These are phyloP conservation scores for Rhabdornis inornatus DNA, from an alignment of 2,113 vertebrate species.

Conservation along the genomic window DNA sequence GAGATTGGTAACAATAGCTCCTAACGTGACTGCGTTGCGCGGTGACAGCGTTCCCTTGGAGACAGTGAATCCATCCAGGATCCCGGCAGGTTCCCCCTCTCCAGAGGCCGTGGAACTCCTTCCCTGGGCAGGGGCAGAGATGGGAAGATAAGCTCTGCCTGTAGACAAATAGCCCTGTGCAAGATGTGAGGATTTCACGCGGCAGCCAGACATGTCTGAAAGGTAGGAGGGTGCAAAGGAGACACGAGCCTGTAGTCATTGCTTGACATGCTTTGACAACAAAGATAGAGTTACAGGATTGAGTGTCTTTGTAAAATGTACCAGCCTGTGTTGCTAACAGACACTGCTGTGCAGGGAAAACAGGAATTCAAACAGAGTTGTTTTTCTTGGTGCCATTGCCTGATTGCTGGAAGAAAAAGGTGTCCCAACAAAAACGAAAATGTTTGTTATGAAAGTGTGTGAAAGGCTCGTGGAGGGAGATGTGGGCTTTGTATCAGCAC, in stretches of 20 bases:
- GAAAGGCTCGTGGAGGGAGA: not conserved
- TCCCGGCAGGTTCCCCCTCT: conserved; percentile 21
- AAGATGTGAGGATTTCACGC: conserved; percentile 36
- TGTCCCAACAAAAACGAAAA: not conserved
- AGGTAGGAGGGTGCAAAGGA: conserved; percentile 78
- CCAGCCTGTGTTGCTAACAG: not conserved
- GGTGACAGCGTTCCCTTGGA: conserved; percentile 71
- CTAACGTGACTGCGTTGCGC: conserved; percentile 61
- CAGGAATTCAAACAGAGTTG: not conserved
- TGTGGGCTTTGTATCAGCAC: not conserved
- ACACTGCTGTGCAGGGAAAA: not conserved
- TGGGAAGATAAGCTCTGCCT: conserved; percentile 42
- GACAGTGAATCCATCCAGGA: conserved; percentile 34
- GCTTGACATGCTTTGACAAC: conserved; percentile 57
- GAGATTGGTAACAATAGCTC: conserved; percentile 64
- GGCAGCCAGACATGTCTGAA: conserved; percentile 84
- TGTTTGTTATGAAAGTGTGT: not conserved
- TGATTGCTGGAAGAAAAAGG: not conserved
- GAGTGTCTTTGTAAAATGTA: conserved; percentile 46
- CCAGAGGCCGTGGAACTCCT: not conserved
- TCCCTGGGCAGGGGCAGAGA: not conserved
- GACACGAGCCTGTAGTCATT: conserved; percentile 31
- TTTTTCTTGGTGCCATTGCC: not conserved
- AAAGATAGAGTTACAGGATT: conserved; percentile 64
- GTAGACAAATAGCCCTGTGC: conserved; percentile 48